A percentile compares a stretch with the other conserved stretches of the same genome.
Conservation (phyloP, 2,113 vertebrate species). For the Chaetorhynchus papuensis region DNA sequence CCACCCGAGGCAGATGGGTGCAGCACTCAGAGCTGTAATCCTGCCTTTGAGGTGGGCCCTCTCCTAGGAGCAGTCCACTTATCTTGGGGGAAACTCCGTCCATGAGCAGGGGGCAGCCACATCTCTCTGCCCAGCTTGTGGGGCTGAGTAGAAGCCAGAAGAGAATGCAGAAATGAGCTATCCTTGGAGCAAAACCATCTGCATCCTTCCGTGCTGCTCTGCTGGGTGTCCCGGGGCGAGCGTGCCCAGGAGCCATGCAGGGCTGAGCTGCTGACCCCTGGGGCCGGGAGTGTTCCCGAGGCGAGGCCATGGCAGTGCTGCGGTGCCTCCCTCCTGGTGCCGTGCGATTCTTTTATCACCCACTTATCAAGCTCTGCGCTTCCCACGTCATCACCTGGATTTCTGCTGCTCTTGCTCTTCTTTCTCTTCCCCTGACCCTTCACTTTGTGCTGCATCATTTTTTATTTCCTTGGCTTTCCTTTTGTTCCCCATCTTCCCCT, state of each 20-base stretch:
- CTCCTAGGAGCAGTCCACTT: neutral
- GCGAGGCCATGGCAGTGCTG: accelerated
- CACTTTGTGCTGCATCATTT: neutral
- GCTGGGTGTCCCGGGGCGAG: neutral
- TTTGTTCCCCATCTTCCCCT: neutral
- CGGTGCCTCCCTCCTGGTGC: accelerated
- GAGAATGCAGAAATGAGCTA: neutral
- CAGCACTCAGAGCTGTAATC: neutral
- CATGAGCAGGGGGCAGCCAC: neutral
- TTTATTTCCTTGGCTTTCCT: neutral
- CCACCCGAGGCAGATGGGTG: accelerated
- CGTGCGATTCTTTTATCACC: accelerated
- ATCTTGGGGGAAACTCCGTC: neutral
- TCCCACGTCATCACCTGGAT: neutral
- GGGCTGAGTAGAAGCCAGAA: neutral
- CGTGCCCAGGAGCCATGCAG: neutral
- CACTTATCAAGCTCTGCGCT: accelerated
- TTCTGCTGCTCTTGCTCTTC: neutral
- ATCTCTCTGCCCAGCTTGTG: neutral
- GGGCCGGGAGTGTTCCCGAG: neutral
- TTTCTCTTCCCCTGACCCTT: neutral
- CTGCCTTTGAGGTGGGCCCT: neutral
- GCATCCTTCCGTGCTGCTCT: neutral
- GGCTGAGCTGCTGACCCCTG: neutral
- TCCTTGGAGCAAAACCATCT: neutral